Evolutionary conservation across 2,888 invertebrate species (phyloP), one percentile per base, ranked within the genome.

Genomic region (Pristionchus arcanus): DNA sequence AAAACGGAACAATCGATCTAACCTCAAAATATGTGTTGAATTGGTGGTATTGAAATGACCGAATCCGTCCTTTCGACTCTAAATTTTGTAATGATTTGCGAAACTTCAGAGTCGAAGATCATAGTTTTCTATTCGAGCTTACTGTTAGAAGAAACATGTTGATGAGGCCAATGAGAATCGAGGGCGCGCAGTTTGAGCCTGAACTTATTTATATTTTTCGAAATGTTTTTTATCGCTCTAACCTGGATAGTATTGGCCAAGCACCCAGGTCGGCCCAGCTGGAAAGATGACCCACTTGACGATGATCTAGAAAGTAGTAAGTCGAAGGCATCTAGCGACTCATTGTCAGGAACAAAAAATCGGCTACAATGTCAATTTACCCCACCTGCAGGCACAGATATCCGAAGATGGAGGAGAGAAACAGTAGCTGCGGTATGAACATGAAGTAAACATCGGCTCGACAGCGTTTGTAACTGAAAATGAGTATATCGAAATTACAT

Each of bases 351-450:
- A 59, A 25, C 25, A 19, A 21, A 55, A 49, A 25, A 63, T 42
- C 3, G 28, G 42, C 16, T 2, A 2, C 25, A 15, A 28, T 5
- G n/a, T 93, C 91, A 90, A 96, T 91, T 97, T 97, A 97, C 3
- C 31, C 34, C 1, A 71, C 71, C 71, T 37, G 34, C 37, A 74
- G 7, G 90, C 97, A 97, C 97, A 99, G 97, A 96, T 99, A 99
- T 95, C 98, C 97, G 96, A 99, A 99, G 91, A 99, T 96, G 95
- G 97, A 97, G 74, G 97, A 94, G 93, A 99, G 96, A 96, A 99
- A 99, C 92, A 98, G 96, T 90, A 99, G 96, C 96, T 98, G 98
- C 0, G 99, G 99, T 93, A 99, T 97, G 96, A 99, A 99, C 96
- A 98, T 97, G 95, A 97, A 97, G 95, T 97, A 96, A 92, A 99